These are phyloP conservation scores for Venustoraphidia nigricollis DNA, from an alignment of 2,888 invertebrate genomes.

Conservation along the genomic window DNA sequence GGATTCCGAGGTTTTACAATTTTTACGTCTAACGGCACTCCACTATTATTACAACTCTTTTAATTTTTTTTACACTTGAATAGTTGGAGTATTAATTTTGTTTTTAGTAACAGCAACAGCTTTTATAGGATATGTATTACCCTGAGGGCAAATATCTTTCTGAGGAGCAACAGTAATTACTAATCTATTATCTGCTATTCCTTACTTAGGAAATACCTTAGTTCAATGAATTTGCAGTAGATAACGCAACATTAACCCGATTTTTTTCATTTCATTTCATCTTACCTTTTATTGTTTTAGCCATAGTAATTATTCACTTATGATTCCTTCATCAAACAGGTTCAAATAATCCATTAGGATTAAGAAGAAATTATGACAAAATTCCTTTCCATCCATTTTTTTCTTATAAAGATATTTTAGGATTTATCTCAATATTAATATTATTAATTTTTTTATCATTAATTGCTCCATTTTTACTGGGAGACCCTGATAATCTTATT, in stretches of 20 bases:
- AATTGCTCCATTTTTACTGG: slow-evolving; percentile 40
- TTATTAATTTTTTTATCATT: slow-evolving; percentile 35
- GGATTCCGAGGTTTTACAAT: too few species aligned
- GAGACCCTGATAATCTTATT: slow-evolving; percentile 60
- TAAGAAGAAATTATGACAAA: slow-evolving; percentile 48
- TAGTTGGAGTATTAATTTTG: slow-evolving; percentile 46
- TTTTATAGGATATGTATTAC: slow-evolving; percentile 65
- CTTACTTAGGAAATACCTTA: slow-evolving; percentile 44
- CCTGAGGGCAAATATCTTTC: slow-evolving; percentile 70
- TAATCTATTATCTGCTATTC: slow-evolving; percentile 52
- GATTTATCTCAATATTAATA: slow-evolving; percentile 39
- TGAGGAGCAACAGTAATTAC: slow-evolving; percentile 72
- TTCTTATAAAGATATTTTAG: slow-evolving; percentile 44
- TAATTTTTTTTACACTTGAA: slow-evolving; percentile 40
- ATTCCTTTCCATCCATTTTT: slow-evolving; percentile 53
- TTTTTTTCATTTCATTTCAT: too few species aligned
- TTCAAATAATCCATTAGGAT: too few species aligned
- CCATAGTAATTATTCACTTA: too few species aligned
- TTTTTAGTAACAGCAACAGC: slow-evolving; percentile 54
- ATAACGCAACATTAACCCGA: slow-evolving; percentile 47
- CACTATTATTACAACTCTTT: slow-evolving; percentile 31
- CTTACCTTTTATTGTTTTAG: too few species aligned
- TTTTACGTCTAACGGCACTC: too few species aligned
- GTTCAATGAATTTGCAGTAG: slow-evolving; percentile 57
- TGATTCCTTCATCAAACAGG: too few species aligned